Evolutionary conservation across 2,797 vertebrate genomes (phyloP).

Genomic region (Pangasius djambal): DNA sequence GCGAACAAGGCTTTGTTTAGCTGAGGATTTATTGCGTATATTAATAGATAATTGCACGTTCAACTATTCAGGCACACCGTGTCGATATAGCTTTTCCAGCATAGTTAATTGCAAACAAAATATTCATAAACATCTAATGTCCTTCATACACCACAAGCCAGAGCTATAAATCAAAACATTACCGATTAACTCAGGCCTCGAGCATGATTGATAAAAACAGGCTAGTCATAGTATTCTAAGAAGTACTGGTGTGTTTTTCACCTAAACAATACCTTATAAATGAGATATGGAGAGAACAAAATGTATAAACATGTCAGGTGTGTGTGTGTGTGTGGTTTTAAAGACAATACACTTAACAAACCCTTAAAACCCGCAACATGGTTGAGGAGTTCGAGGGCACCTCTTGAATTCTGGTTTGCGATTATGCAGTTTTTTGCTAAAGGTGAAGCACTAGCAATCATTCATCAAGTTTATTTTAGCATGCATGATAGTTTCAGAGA

Average conservation of each 20-base stretch:
- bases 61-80: conserved; percentile 56
- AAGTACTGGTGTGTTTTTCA: not conserved
- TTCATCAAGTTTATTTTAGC: conserved; percentile 1
- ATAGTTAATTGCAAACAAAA: conserved; percentile 54
- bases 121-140: conserved; percentile 69
- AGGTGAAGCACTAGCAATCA: conserved; percentile 12
- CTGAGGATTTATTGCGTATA: conserved; percentile 57
- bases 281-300: not conserved
- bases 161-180: conserved; percentile 68
- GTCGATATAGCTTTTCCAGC: conserved; percentile 60
- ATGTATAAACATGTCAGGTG: not conserved
- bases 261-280: not conserved
- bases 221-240: not conserved
- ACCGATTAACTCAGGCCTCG: conserved; percentile 65
- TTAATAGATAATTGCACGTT: conserved; percentile 67
- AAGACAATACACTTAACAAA: not conserved
- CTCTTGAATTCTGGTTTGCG: not conserved
- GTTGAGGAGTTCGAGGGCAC: not conserved
- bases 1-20: conserved; percentile 41
- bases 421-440: not conserved
- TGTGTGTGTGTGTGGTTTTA: not conserved
- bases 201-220: conserved; percentile 65
- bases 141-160: conserved; percentile 61
- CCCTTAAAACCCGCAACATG: not conserved
- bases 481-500: not conserved